Evolutionary conservation across 2,113 vertebrate genomes (phyloP), one percentile per base, ranked within the genome.

Genomic region (Plecotus auritus): DNA sequence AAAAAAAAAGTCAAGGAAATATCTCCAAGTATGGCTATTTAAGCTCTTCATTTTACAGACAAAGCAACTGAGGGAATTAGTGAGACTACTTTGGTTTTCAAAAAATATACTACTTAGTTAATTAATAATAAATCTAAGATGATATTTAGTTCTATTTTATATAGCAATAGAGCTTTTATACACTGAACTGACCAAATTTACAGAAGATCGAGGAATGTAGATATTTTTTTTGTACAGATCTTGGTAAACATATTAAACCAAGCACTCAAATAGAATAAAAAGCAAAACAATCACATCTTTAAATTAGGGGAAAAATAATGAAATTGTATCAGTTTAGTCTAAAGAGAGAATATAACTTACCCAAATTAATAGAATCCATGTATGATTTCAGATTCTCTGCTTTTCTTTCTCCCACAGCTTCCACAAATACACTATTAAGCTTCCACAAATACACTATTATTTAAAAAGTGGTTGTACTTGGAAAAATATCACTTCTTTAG

Each of bases 191-290:
- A 0, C 13, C 28, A 88, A 51, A 51, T 40, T 89, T 72, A 84
- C 51, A 85, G 42, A 40, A 0, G 66, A 90, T 0, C 77, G 17
- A 84, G 5, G 18, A 84, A 86, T 89, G 30, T 18, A 5, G 22
- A 26, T 12, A 16, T 72, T 61, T 76, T 1, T 83, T 90, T 51
- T 12, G 8, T 76, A 22, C 4, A 74, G 30, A 66, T 28, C 17
- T 86, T 92, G 40, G 18, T 16, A 83, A 94, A 47, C 86, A 66
- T 32, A 94, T 91, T 90, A 23, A 95, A 64, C 14, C 23, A 90
- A 90, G n/a, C 12, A 59, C 18, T 85, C 26, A 6, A 67, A 37
- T 61, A 67, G 10, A 93, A 54, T 49, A 86, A 72, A 91, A 85
- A 10, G 1, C 8, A 73, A 95, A n/a, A 1, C 22, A 77, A 61